phyloP scores from a whole-genome alignment of 2,113 vertebrate species.

The Sander vitreus region DNA sequence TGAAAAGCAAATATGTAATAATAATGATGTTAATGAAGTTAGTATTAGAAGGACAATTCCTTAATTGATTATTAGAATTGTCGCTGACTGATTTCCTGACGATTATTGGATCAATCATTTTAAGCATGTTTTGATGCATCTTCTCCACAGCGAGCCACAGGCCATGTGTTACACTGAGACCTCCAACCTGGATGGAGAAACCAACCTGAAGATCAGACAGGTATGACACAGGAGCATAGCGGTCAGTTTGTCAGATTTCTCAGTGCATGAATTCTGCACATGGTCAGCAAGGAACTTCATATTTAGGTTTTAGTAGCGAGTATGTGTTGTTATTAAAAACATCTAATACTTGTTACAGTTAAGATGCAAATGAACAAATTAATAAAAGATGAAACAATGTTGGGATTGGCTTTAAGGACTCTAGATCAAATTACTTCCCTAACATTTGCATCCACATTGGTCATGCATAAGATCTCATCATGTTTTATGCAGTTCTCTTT shows the following conservation, averaged over 20 bases:
- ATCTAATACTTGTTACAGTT: neutral
- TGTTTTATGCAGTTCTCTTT: neutral
- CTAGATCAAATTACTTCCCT: neutral
- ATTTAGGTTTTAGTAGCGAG: neutral
- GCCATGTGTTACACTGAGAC: constrained; percentile 99
- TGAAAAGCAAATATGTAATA: neutral
- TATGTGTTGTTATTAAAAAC: neutral
- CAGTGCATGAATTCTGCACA: neutral
- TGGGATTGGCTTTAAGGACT: constrained; percentile 2
- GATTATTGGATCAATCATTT: neutral
- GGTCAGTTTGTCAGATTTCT: neutral
- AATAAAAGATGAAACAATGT: constrained; percentile 16
- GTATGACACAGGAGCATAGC: constrained; percentile 73
- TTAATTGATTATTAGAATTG: neutral
- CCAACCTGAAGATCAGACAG: constrained; percentile 98
- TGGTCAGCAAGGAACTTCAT: neutral
- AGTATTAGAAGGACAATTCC: neutral
- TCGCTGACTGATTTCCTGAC: neutral
- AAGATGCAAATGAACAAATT: neutral
- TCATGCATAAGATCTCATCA: neutral
- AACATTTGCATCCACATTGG: neutral
- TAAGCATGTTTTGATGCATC: neutral
- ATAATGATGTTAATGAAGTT: neutral
- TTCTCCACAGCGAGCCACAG: constrained; percentile 92
- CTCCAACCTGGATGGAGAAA: constrained; percentile 98